These are phyloP conservation scores for Macquaria ambigua DNA, from an alignment of 2,113 vertebrate species.

Conservation along the genomic window DNA sequence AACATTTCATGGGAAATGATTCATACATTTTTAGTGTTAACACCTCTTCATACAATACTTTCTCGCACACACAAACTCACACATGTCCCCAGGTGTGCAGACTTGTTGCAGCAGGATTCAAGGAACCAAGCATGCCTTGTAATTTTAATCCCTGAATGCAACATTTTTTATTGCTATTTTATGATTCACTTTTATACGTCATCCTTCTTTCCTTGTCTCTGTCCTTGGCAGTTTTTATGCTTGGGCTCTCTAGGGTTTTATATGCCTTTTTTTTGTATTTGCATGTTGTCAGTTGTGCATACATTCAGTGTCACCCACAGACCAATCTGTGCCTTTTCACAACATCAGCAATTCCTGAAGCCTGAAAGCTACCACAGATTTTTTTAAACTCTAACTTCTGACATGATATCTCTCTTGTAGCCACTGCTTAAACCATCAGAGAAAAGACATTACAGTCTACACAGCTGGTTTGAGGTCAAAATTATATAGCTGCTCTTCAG, in stretches of 20 bases:
- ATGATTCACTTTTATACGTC: constrained; percentile 12
- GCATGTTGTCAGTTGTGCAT: background rate
- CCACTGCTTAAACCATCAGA: constrained; percentile 25
- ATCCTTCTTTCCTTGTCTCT: background rate
- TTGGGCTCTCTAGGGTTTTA: background rate
- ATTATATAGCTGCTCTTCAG: constrained; percentile 46
- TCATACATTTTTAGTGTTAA: constrained; percentile 25
- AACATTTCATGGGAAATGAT: constrained; percentile 30
- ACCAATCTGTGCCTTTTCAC: background rate
- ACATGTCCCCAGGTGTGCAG: constrained; percentile 66
- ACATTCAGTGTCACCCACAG: background rate
- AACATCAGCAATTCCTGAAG: constrained; percentile 7
- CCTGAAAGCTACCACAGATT: background rate
- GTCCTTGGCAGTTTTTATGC: constrained; percentile 7
- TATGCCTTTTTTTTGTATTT: background rate
- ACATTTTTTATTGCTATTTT: constrained; percentile 43
- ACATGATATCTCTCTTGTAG: background rate
- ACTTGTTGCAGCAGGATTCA: constrained; percentile 73
- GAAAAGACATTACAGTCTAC: constrained; percentile 10
- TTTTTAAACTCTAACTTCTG: background rate
- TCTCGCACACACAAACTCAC: constrained; percentile 26
- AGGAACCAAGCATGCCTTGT: constrained; percentile 39
- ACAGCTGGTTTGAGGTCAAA: constrained; percentile 48
- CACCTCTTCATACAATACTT: constrained; percentile 30
- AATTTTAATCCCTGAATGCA: constrained; percentile 63